Evolutionary conservation across 2,113 vertebrate species (phyloP).

Genomic region (Elanus axillaris): DNA sequence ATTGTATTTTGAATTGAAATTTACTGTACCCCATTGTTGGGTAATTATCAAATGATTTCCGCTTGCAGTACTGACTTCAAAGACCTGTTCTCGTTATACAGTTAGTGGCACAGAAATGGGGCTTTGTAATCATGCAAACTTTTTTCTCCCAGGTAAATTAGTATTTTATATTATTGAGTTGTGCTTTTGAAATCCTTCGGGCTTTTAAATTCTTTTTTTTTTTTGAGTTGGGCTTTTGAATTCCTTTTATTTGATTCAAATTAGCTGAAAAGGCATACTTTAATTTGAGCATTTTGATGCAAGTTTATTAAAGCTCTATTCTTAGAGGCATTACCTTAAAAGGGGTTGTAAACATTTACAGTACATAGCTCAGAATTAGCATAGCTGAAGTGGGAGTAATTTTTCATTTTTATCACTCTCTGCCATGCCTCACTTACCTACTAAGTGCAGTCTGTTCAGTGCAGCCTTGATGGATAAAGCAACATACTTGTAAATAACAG

Average conservation of each 20-base stretch:
- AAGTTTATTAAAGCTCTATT: conserved; percentile 37
- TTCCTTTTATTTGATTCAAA: background rate
- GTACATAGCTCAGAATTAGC: conserved; percentile 49
- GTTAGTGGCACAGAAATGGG: background rate
- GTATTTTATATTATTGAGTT: background rate
- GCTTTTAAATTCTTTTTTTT: background rate
- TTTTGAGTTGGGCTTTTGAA: background rate
- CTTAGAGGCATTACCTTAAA: conserved; percentile 33
- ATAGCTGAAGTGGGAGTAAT: conserved; percentile 44
- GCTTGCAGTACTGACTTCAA: background rate
- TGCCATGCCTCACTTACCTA: conserved; percentile 53
- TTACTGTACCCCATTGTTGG: background rate
- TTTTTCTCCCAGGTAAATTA: background rate
- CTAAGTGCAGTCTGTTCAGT: conserved; percentile 51
- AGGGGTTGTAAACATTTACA: conserved; percentile 32
- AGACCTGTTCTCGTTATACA: background rate
- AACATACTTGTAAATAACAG: conserved; percentile 67
- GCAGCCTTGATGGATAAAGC: conserved; percentile 59
- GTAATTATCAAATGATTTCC: background rate
- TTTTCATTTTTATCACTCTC: conserved; percentile 70
- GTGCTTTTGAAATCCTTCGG: background rate
- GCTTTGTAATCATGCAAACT: background rate
- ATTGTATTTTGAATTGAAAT: background rate
- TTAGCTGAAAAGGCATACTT: background rate
- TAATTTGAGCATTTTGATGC: background rate